These are phyloP conservation scores for Epistrophella euchroma DNA, from an alignment of 2,888 invertebrate species.

Conservation along the genomic window DNA sequence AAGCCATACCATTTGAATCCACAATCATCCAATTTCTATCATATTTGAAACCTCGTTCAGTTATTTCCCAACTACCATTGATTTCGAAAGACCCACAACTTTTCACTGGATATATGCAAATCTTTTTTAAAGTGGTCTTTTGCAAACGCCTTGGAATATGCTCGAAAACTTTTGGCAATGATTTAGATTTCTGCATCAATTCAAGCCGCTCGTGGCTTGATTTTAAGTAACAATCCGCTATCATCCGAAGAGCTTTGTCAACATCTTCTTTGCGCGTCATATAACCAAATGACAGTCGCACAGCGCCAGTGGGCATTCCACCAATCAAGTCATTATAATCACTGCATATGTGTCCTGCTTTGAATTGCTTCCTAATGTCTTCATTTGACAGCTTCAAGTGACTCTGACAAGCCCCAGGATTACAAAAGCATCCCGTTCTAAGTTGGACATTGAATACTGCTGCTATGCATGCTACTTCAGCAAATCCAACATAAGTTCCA, in stretches of 20 bases:
- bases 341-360: conserved; percentile 96
- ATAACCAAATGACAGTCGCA: conserved; percentile 96
- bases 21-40: conserved; percentile 98
- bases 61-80: conserved; percentile 88
- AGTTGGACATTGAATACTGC: conserved; percentile 93
- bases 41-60: conserved; percentile 91
- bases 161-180: conserved; percentile 79
- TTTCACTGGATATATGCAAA: conserved; percentile 94
- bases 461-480: conserved; percentile 96
- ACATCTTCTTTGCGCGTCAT: conserved; percentile 91
- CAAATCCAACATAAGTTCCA: conserved; percentile 93
- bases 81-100: conserved; percentile 93
- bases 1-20: conserved; percentile 90
- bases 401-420: conserved; percentile 96
- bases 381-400: conserved; percentile 89
- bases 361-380: conserved; percentile 90
- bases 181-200: conserved; percentile 77
- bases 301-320: conserved; percentile 95
- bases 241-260: conserved; percentile 89
- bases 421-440: conserved; percentile 98
- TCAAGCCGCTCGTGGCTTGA: conserved; percentile 77
- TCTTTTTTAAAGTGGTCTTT: conserved; percentile 81
- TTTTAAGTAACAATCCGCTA: conserved; percentile 89
- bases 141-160: conserved; percentile 78
- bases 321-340: conserved; percentile 93